These are phyloP conservation scores for Drosophila algonquin DNA, from an alignment of 2,888 invertebrate genomes.

Conservation along the genomic window DNA sequence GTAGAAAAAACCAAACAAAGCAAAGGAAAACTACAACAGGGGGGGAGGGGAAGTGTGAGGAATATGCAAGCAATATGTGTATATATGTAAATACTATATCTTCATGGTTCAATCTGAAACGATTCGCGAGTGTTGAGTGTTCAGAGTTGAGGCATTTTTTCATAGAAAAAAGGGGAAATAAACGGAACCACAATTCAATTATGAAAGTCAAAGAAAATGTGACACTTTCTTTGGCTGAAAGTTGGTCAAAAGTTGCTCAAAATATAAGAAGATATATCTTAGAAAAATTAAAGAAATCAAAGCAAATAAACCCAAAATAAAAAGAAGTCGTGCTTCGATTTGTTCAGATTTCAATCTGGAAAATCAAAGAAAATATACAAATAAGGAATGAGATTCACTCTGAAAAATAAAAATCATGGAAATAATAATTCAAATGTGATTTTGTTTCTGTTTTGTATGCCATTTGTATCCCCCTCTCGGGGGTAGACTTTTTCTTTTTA, in stretches of 20 bases:
- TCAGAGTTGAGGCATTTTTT: background rate
- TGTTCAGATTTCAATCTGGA: too few relatives aligned
- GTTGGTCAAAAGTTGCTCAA: too few relatives aligned
- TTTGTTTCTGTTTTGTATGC: constrained; percentile 57
- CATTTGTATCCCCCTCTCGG: constrained; percentile 54
- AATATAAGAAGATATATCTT: too few relatives aligned
- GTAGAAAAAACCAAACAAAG: background rate
- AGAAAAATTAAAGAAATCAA: too few relatives aligned
- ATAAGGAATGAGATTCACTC: background rate
- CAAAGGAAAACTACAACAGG: background rate
- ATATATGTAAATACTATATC: background rate
- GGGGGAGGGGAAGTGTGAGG: background rate
- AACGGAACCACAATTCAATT: too few relatives aligned
- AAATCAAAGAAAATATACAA: too few relatives aligned
- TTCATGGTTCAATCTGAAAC: background rate
- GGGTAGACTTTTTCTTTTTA: constrained; percentile 46
- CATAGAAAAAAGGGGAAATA: background rate
- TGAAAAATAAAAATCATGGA: constrained; percentile 28
- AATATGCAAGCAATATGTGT: background rate
- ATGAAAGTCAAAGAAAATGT: too few relatives aligned
- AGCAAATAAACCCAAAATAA: too few relatives aligned
- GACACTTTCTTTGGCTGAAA: too few relatives aligned
- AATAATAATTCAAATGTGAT: constrained; percentile 53
- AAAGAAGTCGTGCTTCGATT: too few relatives aligned
- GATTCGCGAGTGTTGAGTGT: background rate